phyloP scores from a whole-genome alignment of 1,140 invertebrate species.

The Globodera rostochiensis region DNA sequence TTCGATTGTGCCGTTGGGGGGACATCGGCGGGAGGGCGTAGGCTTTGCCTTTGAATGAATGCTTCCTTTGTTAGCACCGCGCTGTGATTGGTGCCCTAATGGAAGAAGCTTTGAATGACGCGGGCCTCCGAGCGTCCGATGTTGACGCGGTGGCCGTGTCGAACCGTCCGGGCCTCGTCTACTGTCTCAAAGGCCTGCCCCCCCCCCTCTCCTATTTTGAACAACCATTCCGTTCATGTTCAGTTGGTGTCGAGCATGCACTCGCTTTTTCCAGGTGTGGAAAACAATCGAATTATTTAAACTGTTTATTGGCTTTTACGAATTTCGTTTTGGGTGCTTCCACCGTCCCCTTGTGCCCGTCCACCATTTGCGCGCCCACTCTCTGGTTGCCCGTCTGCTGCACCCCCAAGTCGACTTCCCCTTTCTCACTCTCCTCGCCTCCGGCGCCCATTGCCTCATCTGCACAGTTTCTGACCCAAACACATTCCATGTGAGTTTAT shows the following conservation, averaged over 20 bases:
- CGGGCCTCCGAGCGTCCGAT: constrained; percentile 17
- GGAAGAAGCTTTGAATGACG: neutral
- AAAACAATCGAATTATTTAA: neutral
- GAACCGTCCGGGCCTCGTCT: constrained; percentile 21
- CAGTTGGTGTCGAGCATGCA: constrained; percentile 28
- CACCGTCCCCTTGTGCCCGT: constrained; percentile 65
- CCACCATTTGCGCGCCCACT: constrained; percentile 68
- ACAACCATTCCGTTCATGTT: neutral
- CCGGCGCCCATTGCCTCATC: constrained; percentile 48
- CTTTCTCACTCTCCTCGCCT: constrained; percentile 46
- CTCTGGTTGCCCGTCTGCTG: constrained; percentile 44
- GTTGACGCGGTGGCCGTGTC: constrained; percentile 18
- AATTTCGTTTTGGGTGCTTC: constrained; percentile 15
- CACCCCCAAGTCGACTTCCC: constrained; percentile 34
- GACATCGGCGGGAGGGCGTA: neutral
- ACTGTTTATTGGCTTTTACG: neutral
- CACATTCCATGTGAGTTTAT: constrained; percentile 20
- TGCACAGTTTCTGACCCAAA: constrained; percentile 24
- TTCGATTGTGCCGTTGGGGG: neutral
- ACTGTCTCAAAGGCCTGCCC: too few species aligned
- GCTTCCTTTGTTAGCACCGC: constrained; percentile 15
- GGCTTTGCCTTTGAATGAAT: neutral
- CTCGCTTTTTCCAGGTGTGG: constrained; percentile 23
- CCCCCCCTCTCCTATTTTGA: too few species aligned
- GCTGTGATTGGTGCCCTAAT: neutral